Conservation (phyloP, 2,888 invertebrate species). For the Gymnocheta viridis region DNA sequence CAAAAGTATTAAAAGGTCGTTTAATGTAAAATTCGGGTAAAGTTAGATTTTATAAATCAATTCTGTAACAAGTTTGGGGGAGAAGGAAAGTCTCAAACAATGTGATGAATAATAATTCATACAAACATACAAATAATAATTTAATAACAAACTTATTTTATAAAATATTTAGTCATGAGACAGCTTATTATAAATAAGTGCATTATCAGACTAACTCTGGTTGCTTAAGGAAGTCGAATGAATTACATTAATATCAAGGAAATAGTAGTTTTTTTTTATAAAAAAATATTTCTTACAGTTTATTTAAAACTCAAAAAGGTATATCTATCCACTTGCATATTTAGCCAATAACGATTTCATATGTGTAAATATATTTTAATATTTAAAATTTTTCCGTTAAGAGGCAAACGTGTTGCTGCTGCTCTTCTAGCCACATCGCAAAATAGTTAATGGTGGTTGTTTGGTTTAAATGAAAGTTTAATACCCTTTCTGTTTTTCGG, state of each 20-base stretch:
- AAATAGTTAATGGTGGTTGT: slow-evolving; percentile 16
- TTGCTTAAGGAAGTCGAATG: neutral
- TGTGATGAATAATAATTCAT: neutral
- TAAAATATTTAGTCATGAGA: neutral
- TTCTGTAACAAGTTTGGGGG: neutral
- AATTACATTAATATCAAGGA: neutral
- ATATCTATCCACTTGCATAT: no score
- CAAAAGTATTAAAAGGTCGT: slow-evolving; percentile 35
- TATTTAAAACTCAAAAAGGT: neutral
- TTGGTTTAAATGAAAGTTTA: slow-evolving; percentile 23
- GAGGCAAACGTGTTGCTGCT: neutral
- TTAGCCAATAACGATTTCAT: slow-evolving; percentile 66
- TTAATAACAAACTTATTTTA: neutral
- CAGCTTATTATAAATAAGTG: no score
- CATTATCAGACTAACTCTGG: no score
- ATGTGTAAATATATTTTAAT: slow-evolving; percentile 71
- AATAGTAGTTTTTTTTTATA: no score
- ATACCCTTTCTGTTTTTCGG: slow-evolving; percentile 24
- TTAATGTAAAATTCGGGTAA: slow-evolving; percentile 12
- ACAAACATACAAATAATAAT: neutral
- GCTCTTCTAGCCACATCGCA: neutral
- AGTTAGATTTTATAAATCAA: slow-evolving; percentile 6
- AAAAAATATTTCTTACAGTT: no score
- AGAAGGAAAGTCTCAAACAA: neutral
- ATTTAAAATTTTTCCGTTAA: slow-evolving; percentile 39